Percentiles rank a stretch among this genome's conserved stretches.
These are phyloP conservation scores for Chamaea fasciata DNA, from an alignment of 2,113 vertebrate genomes.

Conservation along the genomic window DNA sequence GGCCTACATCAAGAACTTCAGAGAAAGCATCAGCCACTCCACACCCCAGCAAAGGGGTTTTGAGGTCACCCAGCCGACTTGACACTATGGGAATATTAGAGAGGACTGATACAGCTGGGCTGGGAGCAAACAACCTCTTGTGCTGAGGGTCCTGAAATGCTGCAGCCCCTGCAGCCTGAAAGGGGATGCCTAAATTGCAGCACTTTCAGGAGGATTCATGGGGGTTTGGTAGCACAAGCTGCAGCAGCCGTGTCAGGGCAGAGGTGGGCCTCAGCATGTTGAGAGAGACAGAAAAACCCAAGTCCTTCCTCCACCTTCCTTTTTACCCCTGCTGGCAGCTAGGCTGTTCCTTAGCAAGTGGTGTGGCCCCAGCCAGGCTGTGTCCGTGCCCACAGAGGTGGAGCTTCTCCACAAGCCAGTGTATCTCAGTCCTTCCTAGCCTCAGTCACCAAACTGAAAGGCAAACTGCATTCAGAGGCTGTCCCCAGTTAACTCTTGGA, in stretches of 20 bases:
- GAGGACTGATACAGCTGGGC: background rate
- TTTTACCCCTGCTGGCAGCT: background rate
- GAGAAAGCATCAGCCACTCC: background rate
- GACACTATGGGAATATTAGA: background rate
- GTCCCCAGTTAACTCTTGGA: background rate
- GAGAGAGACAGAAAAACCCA: background rate
- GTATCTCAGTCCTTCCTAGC: accelerated
- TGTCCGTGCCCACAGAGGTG: background rate
- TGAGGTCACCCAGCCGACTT: background rate
- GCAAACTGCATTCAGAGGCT: background rate
- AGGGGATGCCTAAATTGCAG: background rate
- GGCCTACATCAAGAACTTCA: background rate
- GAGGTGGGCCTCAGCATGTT: background rate
- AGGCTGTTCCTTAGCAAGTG: background rate
- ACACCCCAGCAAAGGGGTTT: background rate
- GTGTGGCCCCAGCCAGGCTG: background rate
- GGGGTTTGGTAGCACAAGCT: background rate
- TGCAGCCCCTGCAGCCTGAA: background rate
- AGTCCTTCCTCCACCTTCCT: background rate
- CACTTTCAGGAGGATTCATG: background rate
- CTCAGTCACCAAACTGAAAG: background rate
- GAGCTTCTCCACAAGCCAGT: accelerated
- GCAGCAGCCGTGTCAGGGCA: background rate
- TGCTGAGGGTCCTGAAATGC: background rate
- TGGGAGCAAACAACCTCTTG: background rate